Base-by-base conservation (phyloP, 1,140 invertebrate genomes). In the Scaptomyza pallida region DNA sequence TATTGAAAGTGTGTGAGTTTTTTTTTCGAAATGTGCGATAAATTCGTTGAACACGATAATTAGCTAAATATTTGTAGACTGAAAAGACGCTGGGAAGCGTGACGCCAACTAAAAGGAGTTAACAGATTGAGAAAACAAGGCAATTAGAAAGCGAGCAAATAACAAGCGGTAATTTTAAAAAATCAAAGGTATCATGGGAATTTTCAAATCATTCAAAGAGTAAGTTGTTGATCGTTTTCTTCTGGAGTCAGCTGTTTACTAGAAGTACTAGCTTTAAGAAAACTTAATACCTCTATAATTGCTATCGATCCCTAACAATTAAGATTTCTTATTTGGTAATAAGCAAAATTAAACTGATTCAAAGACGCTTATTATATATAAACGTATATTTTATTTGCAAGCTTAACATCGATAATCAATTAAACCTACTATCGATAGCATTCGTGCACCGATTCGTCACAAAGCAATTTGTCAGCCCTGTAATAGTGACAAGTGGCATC, bases 21-120 rank as follows among this genome's bases (percentile, higher is more conserved):
- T 50, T 47, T 50, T 9, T 30, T 30, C n/a, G 13, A 37, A 52
- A 63, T 21, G 61, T 51, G 61, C 30, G 21, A 19, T 26, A 41
- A 59, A 59, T 19, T 54, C 37, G 23, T 55, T 54, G 52, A 40
- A 61, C 64, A 65, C 50, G 63, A 72, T 76, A 74, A 37, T 2
- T 17, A 62, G 37, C 40, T 55, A 69, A 69, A 69, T 69, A 69
- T 68, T 60, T 47, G 43, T 45, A 15, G 26, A 35, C 56, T 15
- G 23, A 3, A 33, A 16, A 40, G 37, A 37, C 33, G 33, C 12
- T 10, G 6, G 48, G 13, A 37, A 35, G 30, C 48, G 57, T 62
- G 41, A 48, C 48, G 23, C 41, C 41, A 41, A 21, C 17, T 21
- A 30, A 35, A 16, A 16, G 13, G 10, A 51, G 23, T 15, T n/a